Percentiles rank a stretch among this genome's conserved stretches.
Evolutionary conservation across 2,113 vertebrate species (phyloP).

Genomic region (Heterocephalus glaber): DNA sequence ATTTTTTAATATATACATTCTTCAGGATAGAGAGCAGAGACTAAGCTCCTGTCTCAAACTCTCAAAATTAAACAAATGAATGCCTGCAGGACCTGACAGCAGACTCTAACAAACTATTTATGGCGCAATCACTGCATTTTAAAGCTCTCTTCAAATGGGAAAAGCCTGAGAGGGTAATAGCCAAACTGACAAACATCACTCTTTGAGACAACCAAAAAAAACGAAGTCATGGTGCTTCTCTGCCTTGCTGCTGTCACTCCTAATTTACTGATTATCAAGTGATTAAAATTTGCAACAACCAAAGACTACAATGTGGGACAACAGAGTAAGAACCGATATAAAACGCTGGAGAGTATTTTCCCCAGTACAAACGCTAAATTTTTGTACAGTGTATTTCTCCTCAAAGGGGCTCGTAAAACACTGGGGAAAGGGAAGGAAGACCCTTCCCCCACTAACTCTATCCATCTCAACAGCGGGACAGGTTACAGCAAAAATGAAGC

Average conservation of each 20-base stretch:
- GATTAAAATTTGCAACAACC: neutral
- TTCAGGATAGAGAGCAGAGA: neutral
- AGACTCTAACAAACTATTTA: slow-evolving; percentile 40
- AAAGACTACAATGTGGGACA: neutral
- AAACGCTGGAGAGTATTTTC: neutral
- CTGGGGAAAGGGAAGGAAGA: neutral
- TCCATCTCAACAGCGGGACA: neutral
- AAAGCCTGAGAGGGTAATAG: neutral
- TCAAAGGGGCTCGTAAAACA: neutral
- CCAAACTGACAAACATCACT: neutral
- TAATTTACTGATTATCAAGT: neutral
- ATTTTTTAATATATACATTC: neutral
- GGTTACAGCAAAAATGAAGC: neutral
- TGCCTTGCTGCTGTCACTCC: neutral
- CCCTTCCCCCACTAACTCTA: slow-evolving; percentile 26
- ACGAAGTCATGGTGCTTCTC: neutral
- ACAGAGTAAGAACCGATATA: neutral
- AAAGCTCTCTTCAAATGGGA: neutral
- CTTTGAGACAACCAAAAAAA: neutral
- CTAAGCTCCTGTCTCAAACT: slow-evolving; percentile 11
- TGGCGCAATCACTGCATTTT: neutral
- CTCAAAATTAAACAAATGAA: slow-evolving; percentile 46
- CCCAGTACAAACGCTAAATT: neutral
- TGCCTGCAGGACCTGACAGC: neutral
- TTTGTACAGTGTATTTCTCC: neutral